These are phyloP conservation scores for Lepisosteus osseus DNA, from an alignment of 2,113 vertebrate genomes.

Conservation along the genomic window DNA sequence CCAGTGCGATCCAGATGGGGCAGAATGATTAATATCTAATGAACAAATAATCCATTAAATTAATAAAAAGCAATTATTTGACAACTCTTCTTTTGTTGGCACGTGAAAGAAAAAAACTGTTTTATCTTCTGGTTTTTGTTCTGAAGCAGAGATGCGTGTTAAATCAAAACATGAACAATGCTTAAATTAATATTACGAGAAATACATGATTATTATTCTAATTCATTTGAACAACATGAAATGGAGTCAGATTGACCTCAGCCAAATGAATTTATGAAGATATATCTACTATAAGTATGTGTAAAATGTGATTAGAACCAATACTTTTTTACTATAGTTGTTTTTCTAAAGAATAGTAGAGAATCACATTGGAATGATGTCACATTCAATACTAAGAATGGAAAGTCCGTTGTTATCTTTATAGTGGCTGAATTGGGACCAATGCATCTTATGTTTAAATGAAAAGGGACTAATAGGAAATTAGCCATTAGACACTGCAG, in stretches of 20 bases:
- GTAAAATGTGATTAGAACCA: too few relatives aligned
- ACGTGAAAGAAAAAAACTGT: constrained; percentile 57
- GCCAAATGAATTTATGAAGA: too few relatives aligned
- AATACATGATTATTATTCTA: too few relatives aligned
- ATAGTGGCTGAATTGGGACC: not conserved
- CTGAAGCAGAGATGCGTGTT: constrained; percentile 35
- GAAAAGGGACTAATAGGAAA: constrained; percentile 14
- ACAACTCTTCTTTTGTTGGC: constrained; percentile 72
- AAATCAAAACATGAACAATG: not conserved
- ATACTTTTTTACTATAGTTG: too few relatives aligned
- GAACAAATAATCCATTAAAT: constrained; percentile 97
- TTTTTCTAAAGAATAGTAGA: too few relatives aligned
- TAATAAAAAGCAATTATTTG: constrained; percentile 86
- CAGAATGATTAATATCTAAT: constrained; percentile 96
- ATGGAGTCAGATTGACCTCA: too few relatives aligned
- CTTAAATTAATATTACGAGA: not conserved
- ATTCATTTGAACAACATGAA: too few relatives aligned
- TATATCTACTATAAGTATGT: too few relatives aligned
- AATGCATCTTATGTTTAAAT: not conserved
- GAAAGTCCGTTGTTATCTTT: too few relatives aligned
- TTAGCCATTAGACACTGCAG: constrained; percentile 13
- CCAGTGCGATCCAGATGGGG: constrained; percentile 67
- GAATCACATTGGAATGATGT: too few relatives aligned
- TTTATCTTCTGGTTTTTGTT: not conserved
- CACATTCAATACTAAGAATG: too few relatives aligned